A percentile compares a stretch with the other conserved stretches of the same genome.
Conservation (phyloP, 92 coral and sea anemone species). For the Palythoa grandis region DNA sequence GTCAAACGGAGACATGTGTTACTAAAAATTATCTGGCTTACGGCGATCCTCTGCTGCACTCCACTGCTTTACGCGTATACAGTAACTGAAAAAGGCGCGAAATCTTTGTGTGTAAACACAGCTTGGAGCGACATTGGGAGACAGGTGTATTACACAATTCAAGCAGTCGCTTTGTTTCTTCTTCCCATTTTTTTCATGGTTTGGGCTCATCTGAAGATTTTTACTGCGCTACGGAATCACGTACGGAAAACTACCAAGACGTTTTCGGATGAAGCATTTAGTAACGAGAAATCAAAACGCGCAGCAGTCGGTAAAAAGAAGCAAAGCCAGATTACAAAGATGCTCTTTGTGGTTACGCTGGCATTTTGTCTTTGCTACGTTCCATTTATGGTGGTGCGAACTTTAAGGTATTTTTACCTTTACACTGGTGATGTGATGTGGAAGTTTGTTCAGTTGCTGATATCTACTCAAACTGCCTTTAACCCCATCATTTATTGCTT, state of each 20-base stretch:
- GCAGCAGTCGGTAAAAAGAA: constrained; percentile 26
- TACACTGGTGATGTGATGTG: constrained; percentile 64
- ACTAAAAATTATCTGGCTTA: constrained; percentile 65
- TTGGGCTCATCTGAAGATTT: constrained; percentile 73
- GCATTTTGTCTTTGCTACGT: constrained; percentile 76
- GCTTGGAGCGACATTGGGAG: constrained; percentile 77
- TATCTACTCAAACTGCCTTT: constrained; percentile 81
- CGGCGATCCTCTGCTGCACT: constrained; percentile 59
- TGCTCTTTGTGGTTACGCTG: constrained; percentile 75
- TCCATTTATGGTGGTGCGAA: constrained; percentile 71
- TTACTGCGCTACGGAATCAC: constrained; percentile 58
- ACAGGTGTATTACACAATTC: constrained; percentile 83
- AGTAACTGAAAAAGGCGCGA: constrained; percentile 48
- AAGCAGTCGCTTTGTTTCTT: constrained; percentile 75
- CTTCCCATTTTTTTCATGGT: constrained; percentile 72
- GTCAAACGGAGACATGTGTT: constrained; percentile 48
- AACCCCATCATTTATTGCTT: constrained; percentile 85
- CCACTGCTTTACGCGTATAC: constrained; percentile 86
- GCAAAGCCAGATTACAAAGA: constrained; percentile 75
- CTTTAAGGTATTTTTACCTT: constrained; percentile 69
- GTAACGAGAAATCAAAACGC: neutral
- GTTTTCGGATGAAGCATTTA: neutral
- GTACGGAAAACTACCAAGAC: constrained; percentile 36
- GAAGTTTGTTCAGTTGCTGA: constrained; percentile 78
- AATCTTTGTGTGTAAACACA: constrained; percentile 70